Conservation (phyloP, 2,113 vertebrate species). For the Salvator merianae region DNA sequence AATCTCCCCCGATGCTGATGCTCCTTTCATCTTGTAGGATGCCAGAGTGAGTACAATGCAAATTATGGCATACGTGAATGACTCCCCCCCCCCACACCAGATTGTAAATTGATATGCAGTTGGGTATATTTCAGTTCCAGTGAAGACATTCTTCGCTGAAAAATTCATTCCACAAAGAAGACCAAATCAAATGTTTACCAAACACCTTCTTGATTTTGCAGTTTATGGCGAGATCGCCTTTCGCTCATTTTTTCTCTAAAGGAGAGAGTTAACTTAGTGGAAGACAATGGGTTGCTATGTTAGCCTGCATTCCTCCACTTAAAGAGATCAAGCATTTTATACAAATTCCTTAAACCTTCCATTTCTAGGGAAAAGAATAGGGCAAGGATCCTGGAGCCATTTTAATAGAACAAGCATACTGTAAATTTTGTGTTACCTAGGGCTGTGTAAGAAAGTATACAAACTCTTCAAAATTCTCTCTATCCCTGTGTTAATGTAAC, state of each 20-base stretch:
- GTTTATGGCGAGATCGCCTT: conserved; percentile 26
- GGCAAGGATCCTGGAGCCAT: neutral
- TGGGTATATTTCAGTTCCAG: conserved; percentile 34
- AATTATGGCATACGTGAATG: conserved; percentile 31
- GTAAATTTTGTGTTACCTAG: no score
- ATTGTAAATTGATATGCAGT: conserved; percentile 42
- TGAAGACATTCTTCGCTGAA: conserved; percentile 27
- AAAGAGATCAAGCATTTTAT: conserved; percentile 2
- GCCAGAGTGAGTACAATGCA: conserved; percentile 18
- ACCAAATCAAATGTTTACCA: conserved; percentile 43
- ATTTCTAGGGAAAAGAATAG: no score
- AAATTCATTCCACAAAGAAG: conserved; percentile 37
- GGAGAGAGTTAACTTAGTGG: conserved; percentile 28
- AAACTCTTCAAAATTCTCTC: no score
- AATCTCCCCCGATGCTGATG: conserved; percentile 38
- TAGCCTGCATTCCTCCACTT: neutral
- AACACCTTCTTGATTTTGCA: conserved; percentile 28
- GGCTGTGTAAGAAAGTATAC: no score
- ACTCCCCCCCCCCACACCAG: conserved; percentile 33
- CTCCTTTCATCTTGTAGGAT: conserved; percentile 38
- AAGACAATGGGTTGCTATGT: neutral
- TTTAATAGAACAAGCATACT: neutral
- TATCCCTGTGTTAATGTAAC: no score
- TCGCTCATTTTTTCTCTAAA: neutral
- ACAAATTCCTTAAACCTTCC: neutral